Evolutionary conservation across 1,140 invertebrate genomes (phyloP).

Genomic region (Heliothis subflexa): DNA sequence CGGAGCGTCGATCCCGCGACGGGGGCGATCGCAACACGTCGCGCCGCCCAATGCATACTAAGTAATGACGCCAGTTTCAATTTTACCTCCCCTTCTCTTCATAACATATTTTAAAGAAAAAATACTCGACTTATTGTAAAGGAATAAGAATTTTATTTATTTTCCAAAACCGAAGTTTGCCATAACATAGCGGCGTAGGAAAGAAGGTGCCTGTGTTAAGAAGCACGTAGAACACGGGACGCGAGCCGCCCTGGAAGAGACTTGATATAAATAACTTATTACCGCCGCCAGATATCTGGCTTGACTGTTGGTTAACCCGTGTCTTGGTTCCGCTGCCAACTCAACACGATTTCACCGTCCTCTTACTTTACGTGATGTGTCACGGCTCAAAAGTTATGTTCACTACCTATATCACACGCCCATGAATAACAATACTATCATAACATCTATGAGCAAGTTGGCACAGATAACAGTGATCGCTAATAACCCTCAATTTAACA

Average conservation of each 20-base stretch:
- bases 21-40: conserved; percentile 76
- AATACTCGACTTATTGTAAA: conserved; percentile 44
- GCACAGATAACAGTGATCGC: conserved; percentile 4
- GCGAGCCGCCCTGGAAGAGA: conserved; percentile 53
- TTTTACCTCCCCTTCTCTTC: conserved; percentile 75
- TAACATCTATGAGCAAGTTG: not conserved
- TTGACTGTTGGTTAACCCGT: conserved; percentile 56
- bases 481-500: conserved; percentile 51
- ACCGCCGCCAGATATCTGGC: conserved; percentile 49
- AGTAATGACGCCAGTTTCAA: conserved; percentile 81
- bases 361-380: conserved; percentile 33
- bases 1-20: conserved; percentile 68
- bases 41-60: conserved; percentile 83
- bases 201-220: conserved; percentile 6
- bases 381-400: conserved; percentile 3
- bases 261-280: conserved; percentile 73
- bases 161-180: conserved; percentile 46
- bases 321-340: conserved; percentile 51
- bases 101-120: conserved; percentile 57
- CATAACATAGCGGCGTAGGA: conserved; percentile 4
- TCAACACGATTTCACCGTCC: conserved; percentile 40
- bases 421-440: conserved; percentile 14
- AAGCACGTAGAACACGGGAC: conserved; percentile 45
- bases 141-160: conserved; percentile 43
- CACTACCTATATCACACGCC: too few relatives aligned